phyloP scores from a whole-genome alignment of 2,797 vertebrate genomes.

The Bovichtus variegatus region DNA sequence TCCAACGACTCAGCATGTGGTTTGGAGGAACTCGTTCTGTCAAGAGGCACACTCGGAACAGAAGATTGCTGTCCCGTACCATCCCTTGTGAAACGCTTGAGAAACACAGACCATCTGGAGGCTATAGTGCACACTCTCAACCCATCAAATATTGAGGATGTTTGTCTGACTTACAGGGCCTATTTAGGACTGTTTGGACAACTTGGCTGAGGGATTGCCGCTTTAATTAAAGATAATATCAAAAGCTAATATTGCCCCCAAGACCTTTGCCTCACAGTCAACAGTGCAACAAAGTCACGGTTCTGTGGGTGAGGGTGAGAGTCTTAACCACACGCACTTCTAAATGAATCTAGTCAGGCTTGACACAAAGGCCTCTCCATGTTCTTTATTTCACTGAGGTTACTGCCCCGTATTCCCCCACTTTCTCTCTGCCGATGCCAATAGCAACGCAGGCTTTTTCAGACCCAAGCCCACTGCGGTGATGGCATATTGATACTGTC shows the following conservation, averaged over 20 bases:
- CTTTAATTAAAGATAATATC: constrained; percentile 90
- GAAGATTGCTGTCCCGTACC: constrained; percentile 78
- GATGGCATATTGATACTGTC: constrained; percentile 83
- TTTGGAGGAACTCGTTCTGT: constrained; percentile 71
- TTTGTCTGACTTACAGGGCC: constrained; percentile 86
- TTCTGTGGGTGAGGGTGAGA: constrained; percentile 64
- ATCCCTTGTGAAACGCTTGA: constrained; percentile 75
- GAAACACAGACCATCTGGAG: constrained; percentile 87
- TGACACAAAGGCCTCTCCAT: constrained; percentile 59
- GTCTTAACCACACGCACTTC: constrained; percentile 45
- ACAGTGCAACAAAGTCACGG: constrained; percentile 78
- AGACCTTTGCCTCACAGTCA: constrained; percentile 80
- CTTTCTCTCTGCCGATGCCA: constrained; percentile 70
- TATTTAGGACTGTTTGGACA: constrained; percentile 87
- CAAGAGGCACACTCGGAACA: constrained; percentile 76
- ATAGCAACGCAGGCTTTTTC: constrained; percentile 61
- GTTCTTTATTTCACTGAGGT: constrained; percentile 46
- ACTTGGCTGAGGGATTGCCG: constrained; percentile 83
- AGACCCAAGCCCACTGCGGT: constrained; percentile 58
- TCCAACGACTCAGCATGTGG: constrained; percentile 71
- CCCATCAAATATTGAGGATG: constrained; percentile 83
- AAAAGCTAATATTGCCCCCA: constrained; percentile 79
- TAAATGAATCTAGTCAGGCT: constrained; percentile 62
- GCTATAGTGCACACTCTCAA: constrained; percentile 70
- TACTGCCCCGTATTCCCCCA: constrained; percentile 26